Evolutionary conservation across 2,888 invertebrate genomes (phyloP), one percentile per base, ranked within the genome.

Genomic region (Coelinius sp.): DNA sequence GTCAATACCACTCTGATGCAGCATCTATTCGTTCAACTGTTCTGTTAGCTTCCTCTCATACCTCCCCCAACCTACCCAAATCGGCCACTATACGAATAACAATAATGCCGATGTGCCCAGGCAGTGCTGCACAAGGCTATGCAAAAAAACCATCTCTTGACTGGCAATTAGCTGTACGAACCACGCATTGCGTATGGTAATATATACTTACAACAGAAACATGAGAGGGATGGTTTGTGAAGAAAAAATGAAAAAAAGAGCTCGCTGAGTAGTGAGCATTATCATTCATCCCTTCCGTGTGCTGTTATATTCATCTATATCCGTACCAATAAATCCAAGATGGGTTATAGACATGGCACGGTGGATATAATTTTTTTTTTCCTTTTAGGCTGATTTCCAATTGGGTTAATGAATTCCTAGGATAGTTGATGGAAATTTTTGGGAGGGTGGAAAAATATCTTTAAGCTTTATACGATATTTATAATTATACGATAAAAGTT

Each of bases 1-100:
- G 80, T 83, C 83, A 84, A 84, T 84, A 84, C n/a, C n/a, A n/a
- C 82, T 81, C 78, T 78, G 75, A 71, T 67, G 76, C 73, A 74
- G 66, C 67, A 73, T 56, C 31, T 12, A 64, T 31, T 46, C 53
- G n/a, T 31, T 49, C 10, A 35, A 65, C 53, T 52, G 69, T 25
- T 46, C 31, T 66, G 17, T 44, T 25, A 17, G 22, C 62, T n/a
- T 38, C 22, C 35, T 22, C 62, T 14, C 14, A 53, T 12, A 17
- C 31, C 6, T 5, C 24, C 31, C 24, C 25, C 35, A 3, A 20
- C 66, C 65, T 62, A 53, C 52, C 38, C 71, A 59, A 69, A 41
- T 68, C 59, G 35, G 2, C n/a, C 24, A 56, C 67, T 25, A 56
- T 59, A 25, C 20, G 38, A 46, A 64, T 64, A 44, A 25, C 44